These are phyloP conservation scores for Neodiprion pinetum DNA, from an alignment of 1,140 invertebrate genomes.

Conservation along the genomic window DNA sequence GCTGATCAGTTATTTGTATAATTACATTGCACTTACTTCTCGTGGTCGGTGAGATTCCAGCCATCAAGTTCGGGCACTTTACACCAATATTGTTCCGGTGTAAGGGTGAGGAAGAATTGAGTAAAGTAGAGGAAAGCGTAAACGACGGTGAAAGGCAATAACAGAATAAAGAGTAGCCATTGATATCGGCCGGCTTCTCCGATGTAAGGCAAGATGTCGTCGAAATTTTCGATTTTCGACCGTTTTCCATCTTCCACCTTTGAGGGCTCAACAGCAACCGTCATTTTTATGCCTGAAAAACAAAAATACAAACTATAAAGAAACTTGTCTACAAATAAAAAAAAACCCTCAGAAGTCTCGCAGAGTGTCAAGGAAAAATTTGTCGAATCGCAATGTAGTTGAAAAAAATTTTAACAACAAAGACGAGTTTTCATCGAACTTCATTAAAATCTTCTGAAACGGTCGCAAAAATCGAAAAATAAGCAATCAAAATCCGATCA, in stretches of 20 bases:
- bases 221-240: conserved; percentile 73
- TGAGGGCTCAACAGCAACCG: background rate
- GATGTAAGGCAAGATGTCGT: conserved; percentile 82
- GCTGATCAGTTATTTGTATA: background rate
- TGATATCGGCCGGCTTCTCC: conserved; percentile 91
- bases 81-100: conserved; percentile 83
- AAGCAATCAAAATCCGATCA: no score
- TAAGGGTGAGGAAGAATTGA: conserved; percentile 83
- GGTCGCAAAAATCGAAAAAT: no score
- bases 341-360: no score
- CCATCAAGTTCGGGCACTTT: conserved; percentile 60
- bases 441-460: no score
- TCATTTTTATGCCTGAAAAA: background rate
- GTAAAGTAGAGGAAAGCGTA: conserved; percentile 87
- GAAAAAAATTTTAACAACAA: no score
- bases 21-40: conserved; percentile 46
- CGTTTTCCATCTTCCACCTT: conserved; percentile 40
- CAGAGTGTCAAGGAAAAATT: no score
- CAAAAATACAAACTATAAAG: background rate
- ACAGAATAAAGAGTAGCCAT: conserved; percentile 82
- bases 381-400: no score
- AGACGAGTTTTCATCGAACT: no score
- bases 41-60: conserved; percentile 51
- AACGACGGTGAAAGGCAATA: conserved; percentile 73
- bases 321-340: no score